Evolutionary conservation across 2,888 invertebrate genomes (phyloP).

Genomic region (Minunthozetes semirufus): DNA sequence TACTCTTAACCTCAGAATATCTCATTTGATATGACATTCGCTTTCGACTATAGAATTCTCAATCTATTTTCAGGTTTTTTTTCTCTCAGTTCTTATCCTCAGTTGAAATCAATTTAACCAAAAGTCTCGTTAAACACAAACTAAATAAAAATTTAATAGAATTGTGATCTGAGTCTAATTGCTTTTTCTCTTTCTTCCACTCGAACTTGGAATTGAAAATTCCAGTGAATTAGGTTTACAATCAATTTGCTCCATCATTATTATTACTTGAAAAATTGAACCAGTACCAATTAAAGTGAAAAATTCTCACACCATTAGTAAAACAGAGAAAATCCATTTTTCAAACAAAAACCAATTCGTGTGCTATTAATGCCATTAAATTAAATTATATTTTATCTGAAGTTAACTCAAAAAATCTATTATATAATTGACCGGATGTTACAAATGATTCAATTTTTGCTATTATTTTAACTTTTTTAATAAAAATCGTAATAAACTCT

Average conservation of each 20-base stretch:
- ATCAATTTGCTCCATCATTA: slow-evolving; percentile 10
- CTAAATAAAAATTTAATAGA: background rate
- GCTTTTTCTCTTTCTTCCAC: background rate
- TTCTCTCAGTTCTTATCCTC: background rate
- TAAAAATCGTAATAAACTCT: background rate
- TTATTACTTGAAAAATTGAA: slow-evolving; percentile 12
- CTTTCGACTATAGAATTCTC: background rate
- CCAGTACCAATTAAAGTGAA: background rate
- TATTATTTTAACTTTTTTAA: background rate
- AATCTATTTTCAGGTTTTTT: background rate
- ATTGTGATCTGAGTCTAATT: background rate
- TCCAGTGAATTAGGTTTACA: background rate
- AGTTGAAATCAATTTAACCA: slow-evolving; percentile 2
- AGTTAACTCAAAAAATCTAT: background rate
- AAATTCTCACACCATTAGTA: background rate
- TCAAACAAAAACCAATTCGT: background rate
- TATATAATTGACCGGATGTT: slow-evolving; percentile 15
- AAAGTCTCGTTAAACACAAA: background rate
- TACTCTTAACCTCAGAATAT: background rate
- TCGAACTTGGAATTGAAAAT: background rate
- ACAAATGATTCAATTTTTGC: background rate
- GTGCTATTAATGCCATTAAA: background rate
- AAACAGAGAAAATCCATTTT: background rate
- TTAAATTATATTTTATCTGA: background rate
- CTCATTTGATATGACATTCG: background rate